Conservation (phyloP, 2,797 vertebrate genomes). For the Glyptemys insculpta region DNA sequence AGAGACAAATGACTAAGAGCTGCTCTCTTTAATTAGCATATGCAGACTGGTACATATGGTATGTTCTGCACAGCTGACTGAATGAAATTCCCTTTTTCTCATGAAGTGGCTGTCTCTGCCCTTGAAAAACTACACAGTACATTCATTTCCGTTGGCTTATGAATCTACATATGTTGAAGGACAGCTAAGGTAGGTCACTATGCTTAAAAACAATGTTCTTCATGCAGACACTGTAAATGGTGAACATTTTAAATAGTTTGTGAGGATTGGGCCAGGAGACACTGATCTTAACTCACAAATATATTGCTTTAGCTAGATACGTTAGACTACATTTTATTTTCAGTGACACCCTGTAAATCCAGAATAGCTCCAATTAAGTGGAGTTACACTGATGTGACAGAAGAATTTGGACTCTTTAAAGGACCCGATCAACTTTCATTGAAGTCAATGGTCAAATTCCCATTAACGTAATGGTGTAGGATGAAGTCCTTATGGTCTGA, state of each 20-base stretch:
- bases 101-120: neutral
- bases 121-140: neutral
- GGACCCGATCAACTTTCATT: neutral
- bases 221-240: slow-evolving; percentile 35
- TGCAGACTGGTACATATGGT: rapidly evolving
- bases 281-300: neutral
- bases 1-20: neutral
- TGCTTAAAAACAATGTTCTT: slow-evolving; percentile 29
- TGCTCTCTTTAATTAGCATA: neutral
- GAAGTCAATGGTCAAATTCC: slow-evolving; percentile 48
- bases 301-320: rapidly evolving
- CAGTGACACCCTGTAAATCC: slow-evolving; percentile 26
- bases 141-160: neutral
- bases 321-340: neutral
- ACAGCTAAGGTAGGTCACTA: neutral
- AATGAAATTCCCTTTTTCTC: neutral
- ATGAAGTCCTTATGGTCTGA: neutral
- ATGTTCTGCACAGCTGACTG: neutral
- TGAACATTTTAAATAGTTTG: neutral
- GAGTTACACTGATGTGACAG: slow-evolving; percentile 26
- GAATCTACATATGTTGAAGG: neutral
- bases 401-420: neutral
- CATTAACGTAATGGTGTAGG: rapidly evolving
- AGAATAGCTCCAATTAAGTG: slow-evolving; percentile 41
- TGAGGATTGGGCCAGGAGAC: neutral